Conservation (phyloP, 2,113 vertebrate species). For the Oceanodroma tethys region DNA sequence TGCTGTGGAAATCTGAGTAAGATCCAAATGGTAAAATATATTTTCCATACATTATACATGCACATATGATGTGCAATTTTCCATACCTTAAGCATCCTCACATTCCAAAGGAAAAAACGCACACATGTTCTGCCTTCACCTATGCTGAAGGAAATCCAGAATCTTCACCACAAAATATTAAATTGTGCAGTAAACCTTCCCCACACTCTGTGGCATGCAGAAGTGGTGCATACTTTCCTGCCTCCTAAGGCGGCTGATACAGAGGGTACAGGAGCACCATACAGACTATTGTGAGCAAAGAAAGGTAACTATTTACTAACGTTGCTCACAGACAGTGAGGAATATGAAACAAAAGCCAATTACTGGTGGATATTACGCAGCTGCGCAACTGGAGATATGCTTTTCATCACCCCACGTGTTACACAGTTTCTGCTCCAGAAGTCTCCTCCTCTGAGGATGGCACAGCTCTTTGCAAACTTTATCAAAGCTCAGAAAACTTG, state of each 20-base stretch:
- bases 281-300: background rate
- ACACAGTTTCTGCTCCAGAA: background rate
- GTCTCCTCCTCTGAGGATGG: background rate
- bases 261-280: background rate
- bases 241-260: background rate
- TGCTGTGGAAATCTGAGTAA: background rate
- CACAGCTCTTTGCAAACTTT: background rate
- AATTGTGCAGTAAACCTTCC: background rate
- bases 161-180: background rate
- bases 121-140: background rate
- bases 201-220: rapidly evolving
- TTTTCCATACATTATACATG: background rate
- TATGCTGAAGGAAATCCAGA: background rate
- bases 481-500: background rate
- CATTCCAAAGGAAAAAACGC: background rate
- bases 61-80: background rate
- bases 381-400: background rate
- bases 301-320: background rate
- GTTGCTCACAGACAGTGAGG: background rate
- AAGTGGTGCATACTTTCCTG: background rate
- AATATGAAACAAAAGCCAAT: background rate
- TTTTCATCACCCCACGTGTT: background rate
- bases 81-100: background rate
- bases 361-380: background rate
- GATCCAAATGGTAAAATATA: background rate